Conservation (phyloP, 2,797 vertebrate species). For the Acomys russatus region DNA sequence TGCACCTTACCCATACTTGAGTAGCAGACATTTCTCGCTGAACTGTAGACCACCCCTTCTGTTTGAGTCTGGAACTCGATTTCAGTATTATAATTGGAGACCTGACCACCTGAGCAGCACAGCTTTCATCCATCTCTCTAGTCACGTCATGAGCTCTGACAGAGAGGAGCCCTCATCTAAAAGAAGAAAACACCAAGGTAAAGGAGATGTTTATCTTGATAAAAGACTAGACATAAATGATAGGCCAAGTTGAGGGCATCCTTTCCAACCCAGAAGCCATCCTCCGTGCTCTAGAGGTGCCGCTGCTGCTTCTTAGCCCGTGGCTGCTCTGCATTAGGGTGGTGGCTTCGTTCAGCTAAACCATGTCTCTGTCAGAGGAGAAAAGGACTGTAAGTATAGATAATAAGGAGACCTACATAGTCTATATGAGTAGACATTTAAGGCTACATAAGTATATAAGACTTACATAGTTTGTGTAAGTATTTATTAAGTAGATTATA, state of each 20-base stretch:
- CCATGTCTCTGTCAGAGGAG: slow-evolving; percentile 50
- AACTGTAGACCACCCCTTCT: slow-evolving; percentile 84
- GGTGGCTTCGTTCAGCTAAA: slow-evolving; percentile 34
- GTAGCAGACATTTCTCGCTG: slow-evolving; percentile 82
- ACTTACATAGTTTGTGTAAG: background rate
- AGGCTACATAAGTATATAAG: background rate
- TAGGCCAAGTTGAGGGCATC: slow-evolving; percentile 53
- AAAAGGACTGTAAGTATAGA: slow-evolving; percentile 2
- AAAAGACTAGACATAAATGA: slow-evolving; percentile 46
- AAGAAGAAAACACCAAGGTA: slow-evolving; percentile 88
- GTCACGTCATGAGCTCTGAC: slow-evolving; percentile 89
- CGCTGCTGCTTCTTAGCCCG: slow-evolving; percentile 39
- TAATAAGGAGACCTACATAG: background rate
- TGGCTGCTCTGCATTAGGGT: slow-evolving; percentile 54
- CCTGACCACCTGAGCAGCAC: slow-evolving; percentile 82
- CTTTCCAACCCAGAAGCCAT: slow-evolving; percentile 60
- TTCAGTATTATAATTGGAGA: slow-evolving; percentile 81
- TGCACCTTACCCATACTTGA: slow-evolving; percentile 80
- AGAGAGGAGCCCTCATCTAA: slow-evolving; percentile 91
- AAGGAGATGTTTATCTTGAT: slow-evolving; percentile 80
- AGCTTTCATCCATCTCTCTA: slow-evolving; percentile 87
- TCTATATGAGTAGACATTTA: background rate
- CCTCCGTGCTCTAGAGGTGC: slow-evolving; percentile 69
- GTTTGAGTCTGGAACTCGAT: slow-evolving; percentile 82
- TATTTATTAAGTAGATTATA: background rate